Base-by-base conservation (phyloP, 2,888 invertebrate species). In the Serripes groenlandicus region DNA sequence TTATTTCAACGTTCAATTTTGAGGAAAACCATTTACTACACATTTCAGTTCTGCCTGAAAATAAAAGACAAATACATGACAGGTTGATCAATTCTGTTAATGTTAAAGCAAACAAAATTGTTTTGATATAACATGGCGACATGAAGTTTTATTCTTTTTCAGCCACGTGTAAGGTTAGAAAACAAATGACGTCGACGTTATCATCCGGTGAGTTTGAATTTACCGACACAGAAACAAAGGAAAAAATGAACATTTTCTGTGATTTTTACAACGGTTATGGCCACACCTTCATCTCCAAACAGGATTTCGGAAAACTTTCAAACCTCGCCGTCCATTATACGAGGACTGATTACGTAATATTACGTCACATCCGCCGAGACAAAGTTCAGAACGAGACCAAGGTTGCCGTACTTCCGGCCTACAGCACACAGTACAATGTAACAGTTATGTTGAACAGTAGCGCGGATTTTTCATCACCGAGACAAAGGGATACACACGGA, bases 331-430 rank as follows among this genome's bases (percentile, higher is more conserved):
- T 18, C 32, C 62, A 62, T 32, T 62, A 62, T n/a, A 62, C 62
- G 4, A 62, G 34, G 34, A 28, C 32, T 34, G 62, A 62, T 34
- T 30, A 62, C 62, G 62, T 62, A 11, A 30, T 62, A 34, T n/a
- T 62, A 62, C 62, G 62, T 34, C 62, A 62, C 18, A 34, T 62
- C 62, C 62, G 62, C 21, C 32, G n/a, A n/a, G 62, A 62, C 35
- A n/a, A n/a, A 3, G 34, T 30, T 35, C 62, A 62, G n/a, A 32
- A 34, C n/a, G 21, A 62, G 3, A n/a, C 62, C 0, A 34, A 32
- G 32, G 62, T 62, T 28, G 15, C 62, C 4, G 32, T 62, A 34
- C 62, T 62, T 62, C 62, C 62, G 62, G 62, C 34, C 18, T 62
- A 62, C 62, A 62, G 62, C 62, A n/a, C 15, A 2, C 18, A 18